Evolutionary conservation across 2,797 vertebrate genomes (phyloP).

Genomic region (Lateolabrax maculatus): DNA sequence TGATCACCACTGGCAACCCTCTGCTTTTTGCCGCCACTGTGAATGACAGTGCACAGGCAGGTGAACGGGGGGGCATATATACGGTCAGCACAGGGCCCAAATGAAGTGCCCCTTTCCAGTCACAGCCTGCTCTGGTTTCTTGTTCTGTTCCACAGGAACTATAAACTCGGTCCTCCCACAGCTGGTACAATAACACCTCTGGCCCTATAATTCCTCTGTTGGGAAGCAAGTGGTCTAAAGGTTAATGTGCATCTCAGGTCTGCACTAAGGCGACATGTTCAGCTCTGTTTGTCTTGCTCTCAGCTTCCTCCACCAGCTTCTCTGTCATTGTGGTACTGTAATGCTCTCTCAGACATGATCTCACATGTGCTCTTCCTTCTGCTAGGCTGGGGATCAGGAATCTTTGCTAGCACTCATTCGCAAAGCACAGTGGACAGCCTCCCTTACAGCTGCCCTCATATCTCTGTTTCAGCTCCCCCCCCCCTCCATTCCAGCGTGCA

Average conservation of each 20-base stretch:
- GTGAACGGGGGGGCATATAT: conserved; percentile 52
- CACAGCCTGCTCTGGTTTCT: conserved; percentile 27
- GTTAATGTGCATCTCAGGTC: conserved; percentile 77
- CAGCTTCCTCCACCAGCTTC: conserved; percentile 47
- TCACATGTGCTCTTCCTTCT: conserved; percentile 66
- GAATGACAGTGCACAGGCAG: conserved; percentile 45
- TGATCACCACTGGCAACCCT: conserved; percentile 66
- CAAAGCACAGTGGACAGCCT: conserved; percentile 77
- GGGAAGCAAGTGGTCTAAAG: conserved; percentile 72
- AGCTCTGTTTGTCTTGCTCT: conserved; percentile 61
- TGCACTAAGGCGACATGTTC: conserved; percentile 52
- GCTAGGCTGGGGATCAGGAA: conserved; percentile 67
- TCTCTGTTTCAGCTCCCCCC: conserved; percentile 70
- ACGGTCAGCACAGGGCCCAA: conserved; percentile 53
- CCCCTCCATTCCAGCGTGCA: conserved; percentile 88
- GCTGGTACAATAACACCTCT: conserved; percentile 71
- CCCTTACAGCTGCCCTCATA: conserved; percentile 83
- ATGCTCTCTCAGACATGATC: conserved; percentile 62
- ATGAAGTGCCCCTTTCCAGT: conserved; percentile 57
- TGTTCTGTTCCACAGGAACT: conserved; percentile 48
- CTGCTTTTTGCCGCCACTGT: conserved; percentile 41
- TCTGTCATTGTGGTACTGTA: conserved; percentile 36
- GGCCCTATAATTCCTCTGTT: conserved; percentile 77
- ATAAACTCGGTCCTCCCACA: conserved; percentile 59
- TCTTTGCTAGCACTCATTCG: conserved; percentile 70